Base-by-base conservation (phyloP, 1,140 invertebrate genomes). In the Anastatus disparis region DNA sequence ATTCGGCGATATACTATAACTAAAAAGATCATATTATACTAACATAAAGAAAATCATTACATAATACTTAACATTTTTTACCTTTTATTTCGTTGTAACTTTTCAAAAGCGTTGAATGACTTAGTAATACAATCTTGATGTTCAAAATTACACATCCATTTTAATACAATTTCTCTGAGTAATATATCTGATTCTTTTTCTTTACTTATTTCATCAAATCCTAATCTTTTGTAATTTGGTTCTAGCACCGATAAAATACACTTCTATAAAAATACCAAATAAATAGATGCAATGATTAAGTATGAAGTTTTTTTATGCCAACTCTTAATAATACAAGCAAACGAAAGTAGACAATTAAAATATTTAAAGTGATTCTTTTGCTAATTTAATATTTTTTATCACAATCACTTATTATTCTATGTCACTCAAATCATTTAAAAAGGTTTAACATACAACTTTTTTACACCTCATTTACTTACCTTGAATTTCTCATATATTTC, bases 1-100 rank as follows among this genome's bases (percentile, higher is more conserved):
- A 80, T 96, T 94, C 3, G 93, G 90, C 7, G 93, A 91, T 70
- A 97, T 95, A 89, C 92, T 92, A 81, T 75, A 93, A 94, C 66
- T 91, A 86, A 1, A 85, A 82, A 56, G n/a, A 58, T 38, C 8
- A 58, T 17, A 20, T 58, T 2, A 2, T 58, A 10, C 10, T 40
- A 24, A 22, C 8, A 58, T 24, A 22, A 17, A 22, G 4, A 35
- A 13, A 20, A 50, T 50, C 13, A 22, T 50, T 4, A 22, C 4
- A 7, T 7, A 50, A 50, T 7, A 50, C 3, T 50, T 1, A 90
- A 88, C 1, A 7, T 50, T 7, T 24, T 50, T 50, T 61, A 44
- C 40, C 38, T 44, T 8, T 44, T 9, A n/a, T 61, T 46, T 2
- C 20, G 12, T 29, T n/a, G 24, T 46, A 44, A 9, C 8, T 61